Evolutionary conservation across 2,113 vertebrate genomes (phyloP), one percentile per base, ranked within the genome.

Genomic region (Lonchura striata): DNA sequence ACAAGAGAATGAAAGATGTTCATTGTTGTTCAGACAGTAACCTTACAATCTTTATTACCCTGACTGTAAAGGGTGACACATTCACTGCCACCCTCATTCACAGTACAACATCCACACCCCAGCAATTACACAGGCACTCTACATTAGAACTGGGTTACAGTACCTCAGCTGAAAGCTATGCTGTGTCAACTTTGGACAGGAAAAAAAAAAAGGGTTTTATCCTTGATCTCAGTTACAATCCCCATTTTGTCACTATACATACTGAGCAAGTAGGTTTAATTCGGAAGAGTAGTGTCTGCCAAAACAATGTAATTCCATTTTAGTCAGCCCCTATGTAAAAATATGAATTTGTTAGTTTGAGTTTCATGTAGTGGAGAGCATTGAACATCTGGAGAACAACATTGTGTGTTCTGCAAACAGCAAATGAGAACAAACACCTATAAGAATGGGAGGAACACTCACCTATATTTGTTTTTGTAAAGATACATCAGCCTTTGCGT

Each of bases 1-100:
- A 96, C n/a, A 98, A 97, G 87, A 95, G 59, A 83, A 96, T 35
- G 76, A 74, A 88, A 69, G 39, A 54, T 47, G 64, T 46, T 92
- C 49, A 52, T 37, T 39, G 3, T 5, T 78, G 54, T 12, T 86
- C 63, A 90, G 63, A 80, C 10, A 44, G 22, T 46, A 70, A 54
- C 23, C 6, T 63, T 54, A 46, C 3, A 13, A 28, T 49, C 49
- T 74, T 75, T 79, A 61, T 46, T n/a, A 69, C 7, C 13, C 54
- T 39, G 30, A 79, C 53, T 28, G 28, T 41, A 46, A 85, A 87
- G 75, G 21, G 33, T 18, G 60, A 19, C 23, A 44, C 11, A 18
- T 65, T 47, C 31, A 57, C 7, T 52, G 28, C 27, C 12, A 3
- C 30, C 10, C 31, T 89, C 44, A 69, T 33, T 75, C 49, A 68